Percentiles rank a stretch among this genome's conserved stretches.
These are phyloP conservation scores for Pegoplata infirma DNA, from an alignment of 2,888 invertebrate species.

Conservation along the genomic window DNA sequence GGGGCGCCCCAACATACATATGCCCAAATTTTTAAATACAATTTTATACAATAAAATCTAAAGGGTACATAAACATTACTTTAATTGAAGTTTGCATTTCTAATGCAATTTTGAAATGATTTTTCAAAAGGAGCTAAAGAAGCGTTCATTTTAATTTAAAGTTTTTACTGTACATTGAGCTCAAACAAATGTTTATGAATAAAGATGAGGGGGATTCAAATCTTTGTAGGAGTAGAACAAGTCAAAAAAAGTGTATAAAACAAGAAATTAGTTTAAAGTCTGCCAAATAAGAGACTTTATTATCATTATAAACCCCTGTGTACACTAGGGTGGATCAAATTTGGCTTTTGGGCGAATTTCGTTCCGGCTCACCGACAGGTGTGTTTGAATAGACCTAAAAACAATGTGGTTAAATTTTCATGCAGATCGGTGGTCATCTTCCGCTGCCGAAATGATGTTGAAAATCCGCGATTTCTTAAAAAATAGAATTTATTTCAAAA, in stretches of 20 bases:
- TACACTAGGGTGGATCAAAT: not conserved
- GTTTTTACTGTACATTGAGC: constrained; percentile 5
- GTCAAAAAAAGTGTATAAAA: not conserved
- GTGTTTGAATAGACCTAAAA: no score
- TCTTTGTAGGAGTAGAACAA: not conserved
- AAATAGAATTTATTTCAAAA: no score
- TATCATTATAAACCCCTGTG: constrained; percentile 3
- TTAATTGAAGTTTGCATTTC: constrained; percentile 48
- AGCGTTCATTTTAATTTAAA: constrained; percentile 16
- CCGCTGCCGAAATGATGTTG: no score
- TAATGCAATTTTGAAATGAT: not conserved
- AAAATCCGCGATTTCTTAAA: no score
- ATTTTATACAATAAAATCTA: constrained; percentile 13
- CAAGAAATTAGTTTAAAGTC: constrained; percentile 36
- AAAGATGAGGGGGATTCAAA: not conserved
- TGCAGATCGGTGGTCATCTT: no score
- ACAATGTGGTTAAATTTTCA: no score
- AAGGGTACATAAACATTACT: constrained; percentile 32
- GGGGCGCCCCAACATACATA: no score
- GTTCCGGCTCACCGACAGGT: no score
- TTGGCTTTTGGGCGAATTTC: no score
- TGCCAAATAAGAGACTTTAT: constrained; percentile 32
- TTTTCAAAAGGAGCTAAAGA: not conserved
- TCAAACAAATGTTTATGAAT: constrained; percentile 7
- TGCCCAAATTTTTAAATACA: not conserved